Evolutionary conservation across 2,888 invertebrate genomes (phyloP), one percentile per base, ranked within the genome.

Genomic region (Eudasyphora cyanicolor): DNA sequence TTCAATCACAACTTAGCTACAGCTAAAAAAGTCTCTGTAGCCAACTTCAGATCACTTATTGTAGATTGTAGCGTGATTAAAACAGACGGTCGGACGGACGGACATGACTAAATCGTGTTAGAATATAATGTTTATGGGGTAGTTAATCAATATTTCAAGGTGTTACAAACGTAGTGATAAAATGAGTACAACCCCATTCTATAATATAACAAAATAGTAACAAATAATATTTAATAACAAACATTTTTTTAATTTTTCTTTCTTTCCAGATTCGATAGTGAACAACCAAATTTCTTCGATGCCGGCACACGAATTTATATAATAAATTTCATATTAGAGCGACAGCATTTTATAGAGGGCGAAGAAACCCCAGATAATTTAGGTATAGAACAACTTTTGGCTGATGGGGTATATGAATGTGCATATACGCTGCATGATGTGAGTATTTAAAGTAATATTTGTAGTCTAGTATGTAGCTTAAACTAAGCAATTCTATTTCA

Each of bases 361-460:
- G 90, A 91, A 19, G 90, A 91, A 51, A 89, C 88, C 24, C 89
- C 90, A 2, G 91, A 91, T 79, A 94, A 94, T 88, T 84, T 89
- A 76, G 96, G 96, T 67, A 95, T 96, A 79, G 94, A 95, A 84
- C 94, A 95, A 87, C 92, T 96, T 32, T 88, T 96, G 78, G 91
- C 93, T 42, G 94, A 95, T 88, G 93, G 93, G 29, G 93, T 94
- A 60, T 96, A 96, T 89, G 93, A 93, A 54, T 95, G 95, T 81
- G 95, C 96, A 10, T 96, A 95, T 91, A 95, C 96, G 3, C 91
- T 96, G 78, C 96, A 96, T 90, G 96, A 96, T 92, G 96, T 95
- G 92, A 93, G 93, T 92, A 17, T 17, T 8, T 10, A 14, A n/a
- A 35, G 2, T 51, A 54, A n/a, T 10, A 57, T 21, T 14, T 64